phyloP scores from a whole-genome alignment of 2,113 vertebrate genomes.

The Paralichthys olivaceus region DNA sequence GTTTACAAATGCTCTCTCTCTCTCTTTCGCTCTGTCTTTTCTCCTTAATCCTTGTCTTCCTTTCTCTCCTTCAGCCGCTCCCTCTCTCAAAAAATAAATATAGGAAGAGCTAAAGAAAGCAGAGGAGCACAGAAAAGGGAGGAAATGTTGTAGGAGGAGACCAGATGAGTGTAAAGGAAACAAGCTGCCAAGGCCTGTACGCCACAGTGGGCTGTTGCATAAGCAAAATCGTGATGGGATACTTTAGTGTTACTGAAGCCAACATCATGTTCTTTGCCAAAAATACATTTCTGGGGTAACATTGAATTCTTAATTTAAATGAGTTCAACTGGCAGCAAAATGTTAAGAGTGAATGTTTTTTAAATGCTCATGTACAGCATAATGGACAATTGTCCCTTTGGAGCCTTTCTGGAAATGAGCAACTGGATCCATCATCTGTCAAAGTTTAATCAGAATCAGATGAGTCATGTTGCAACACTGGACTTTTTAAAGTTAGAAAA shows the following conservation, averaged over 20 bases:
- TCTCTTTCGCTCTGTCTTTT: constrained; percentile 19
- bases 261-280: not conserved
- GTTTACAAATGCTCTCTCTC: constrained; percentile 32
- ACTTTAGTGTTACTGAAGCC: not conserved
- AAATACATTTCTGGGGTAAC: not conserved
- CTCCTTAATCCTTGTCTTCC: constrained; percentile 27
- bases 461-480: constrained; percentile 9
- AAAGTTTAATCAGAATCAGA: constrained; percentile 2
- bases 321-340: no score
- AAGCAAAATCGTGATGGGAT: not conserved
- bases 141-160: constrained; percentile 9
- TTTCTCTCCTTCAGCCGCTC: constrained; percentile 15
- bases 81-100: constrained; percentile 25
- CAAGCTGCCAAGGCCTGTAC: not conserved
- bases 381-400: not conserved
- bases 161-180: constrained; percentile 7
- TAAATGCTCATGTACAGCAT: not conserved
- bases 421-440: not conserved
- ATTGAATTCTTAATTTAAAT: no score
- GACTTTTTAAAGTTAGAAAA: constrained; percentile 1
- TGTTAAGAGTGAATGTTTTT: no score
- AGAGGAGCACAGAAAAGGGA: not conserved
- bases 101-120: not conserved
- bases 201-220: not conserved
- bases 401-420: not conserved